phyloP scores from a whole-genome alignment of 2,888 invertebrate genomes.

The Yponomeuta malinellus region DNA sequence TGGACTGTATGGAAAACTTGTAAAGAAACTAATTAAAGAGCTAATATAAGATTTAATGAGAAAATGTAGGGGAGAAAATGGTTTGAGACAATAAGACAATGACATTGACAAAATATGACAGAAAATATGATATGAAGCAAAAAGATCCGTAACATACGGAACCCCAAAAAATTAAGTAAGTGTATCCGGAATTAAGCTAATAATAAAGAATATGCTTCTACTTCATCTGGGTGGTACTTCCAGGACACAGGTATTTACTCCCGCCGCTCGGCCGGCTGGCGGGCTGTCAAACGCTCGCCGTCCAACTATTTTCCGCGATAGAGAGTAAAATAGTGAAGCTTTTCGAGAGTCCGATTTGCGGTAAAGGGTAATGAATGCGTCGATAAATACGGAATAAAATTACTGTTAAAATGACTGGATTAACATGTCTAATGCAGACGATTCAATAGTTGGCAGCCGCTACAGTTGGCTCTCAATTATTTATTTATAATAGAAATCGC shows the following conservation, averaged over 20 bases:
- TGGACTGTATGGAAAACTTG: too few relatives aligned
- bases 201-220: too few relatives aligned
- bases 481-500: background rate
- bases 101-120: too few relatives aligned
- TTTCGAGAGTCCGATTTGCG: slow-evolving; percentile 73
- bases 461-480: background rate
- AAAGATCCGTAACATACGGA: fast-evolving
- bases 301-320: slow-evolving; percentile 17
- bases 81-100: too few relatives aligned
- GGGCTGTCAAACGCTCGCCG: slow-evolving; percentile 16
- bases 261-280: background rate
- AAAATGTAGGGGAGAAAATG: too few relatives aligned
- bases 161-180: too few relatives aligned
- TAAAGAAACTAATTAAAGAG: too few relatives aligned
- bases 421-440: slow-evolving; percentile 76
- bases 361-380: slow-evolving; percentile 72
- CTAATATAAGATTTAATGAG: too few relatives aligned
- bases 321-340: slow-evolving; percentile 66
- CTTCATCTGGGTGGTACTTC: too few relatives aligned
- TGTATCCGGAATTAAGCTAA: too few relatives aligned
- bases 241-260: slow-evolving; percentile 12
- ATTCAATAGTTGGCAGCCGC: slow-evolving; percentile 33
- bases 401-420: slow-evolving; percentile 76
- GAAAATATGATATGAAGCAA: too few relatives aligned
- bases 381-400: slow-evolving; percentile 77